Evolutionary conservation across 2,888 invertebrate species (phyloP).

Genomic region (Parasteatoda lunata): DNA sequence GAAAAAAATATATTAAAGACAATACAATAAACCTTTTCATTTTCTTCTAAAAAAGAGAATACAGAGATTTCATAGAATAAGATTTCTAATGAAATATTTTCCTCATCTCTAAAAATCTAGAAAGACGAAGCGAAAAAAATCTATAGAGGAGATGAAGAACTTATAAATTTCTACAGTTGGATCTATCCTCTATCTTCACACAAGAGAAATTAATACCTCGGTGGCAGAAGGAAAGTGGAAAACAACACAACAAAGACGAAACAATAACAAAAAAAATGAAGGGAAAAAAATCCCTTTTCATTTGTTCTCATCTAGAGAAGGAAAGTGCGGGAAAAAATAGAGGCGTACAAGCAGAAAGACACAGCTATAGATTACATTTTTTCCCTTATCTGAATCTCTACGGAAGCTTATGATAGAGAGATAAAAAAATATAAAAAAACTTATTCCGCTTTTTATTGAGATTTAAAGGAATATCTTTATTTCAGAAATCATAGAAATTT

Average conservation of each 20-base stretch:
- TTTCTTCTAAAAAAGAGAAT: background rate
- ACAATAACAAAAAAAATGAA: constrained; percentile 3
- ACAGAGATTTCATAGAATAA: background rate
- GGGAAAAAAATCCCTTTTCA: constrained; percentile 27
- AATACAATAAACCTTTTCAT: background rate
- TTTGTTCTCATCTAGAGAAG: constrained; percentile 25
- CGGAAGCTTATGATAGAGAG: background rate
- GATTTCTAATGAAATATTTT: background rate
- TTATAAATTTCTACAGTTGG: constrained; percentile 7
- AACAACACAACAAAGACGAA: background rate
- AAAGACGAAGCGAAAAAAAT: background rate
- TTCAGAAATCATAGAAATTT: too few relatives aligned
- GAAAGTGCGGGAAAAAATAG: constrained; percentile 16
- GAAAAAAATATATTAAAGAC: too few relatives aligned
- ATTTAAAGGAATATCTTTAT: too few relatives aligned
- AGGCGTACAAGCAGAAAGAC: constrained; percentile 5
- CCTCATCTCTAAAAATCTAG: background rate
- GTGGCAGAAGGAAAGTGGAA: background rate
- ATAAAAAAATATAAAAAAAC: background rate
- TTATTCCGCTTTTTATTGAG: background rate
- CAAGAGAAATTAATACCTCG: constrained; percentile 37
- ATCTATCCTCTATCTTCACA: background rate
- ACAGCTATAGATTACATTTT: constrained; percentile 17
- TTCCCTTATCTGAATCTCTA: background rate
- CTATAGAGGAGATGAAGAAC: background rate